phyloP scores from a whole-genome alignment of 2,797 vertebrate species.

The Danio kyathit region DNA sequence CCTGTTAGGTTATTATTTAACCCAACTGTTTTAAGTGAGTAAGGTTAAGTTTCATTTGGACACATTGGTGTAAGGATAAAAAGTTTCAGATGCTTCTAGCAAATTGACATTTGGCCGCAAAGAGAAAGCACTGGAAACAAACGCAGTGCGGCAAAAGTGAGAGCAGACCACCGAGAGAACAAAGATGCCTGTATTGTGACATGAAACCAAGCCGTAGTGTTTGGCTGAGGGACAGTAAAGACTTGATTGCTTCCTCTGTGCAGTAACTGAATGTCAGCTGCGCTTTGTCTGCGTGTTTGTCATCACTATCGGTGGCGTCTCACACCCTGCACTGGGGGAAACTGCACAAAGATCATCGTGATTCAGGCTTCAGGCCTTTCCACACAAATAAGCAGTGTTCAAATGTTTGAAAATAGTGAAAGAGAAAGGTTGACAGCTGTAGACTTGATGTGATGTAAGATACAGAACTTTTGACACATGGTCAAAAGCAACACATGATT shows the following conservation, averaged over 20 bases:
- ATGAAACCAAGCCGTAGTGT: constrained; percentile 53
- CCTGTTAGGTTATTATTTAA: no score
- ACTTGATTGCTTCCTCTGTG: constrained; percentile 45
- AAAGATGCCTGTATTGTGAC: constrained; percentile 59
- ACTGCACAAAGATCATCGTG: constrained; percentile 1
- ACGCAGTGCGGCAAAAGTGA: constrained; percentile 39
- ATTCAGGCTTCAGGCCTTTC: constrained; percentile 26
- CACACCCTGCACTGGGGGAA: constrained; percentile 27
- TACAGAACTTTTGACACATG: neutral
- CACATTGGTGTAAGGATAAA: neutral
- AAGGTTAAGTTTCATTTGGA: constrained; percentile 1
- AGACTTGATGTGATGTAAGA: neutral
- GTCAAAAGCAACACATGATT: constrained; percentile 1
- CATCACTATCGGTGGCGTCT: constrained; percentile 23
- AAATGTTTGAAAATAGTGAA: no score
- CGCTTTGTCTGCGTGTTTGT: constrained; percentile 40
- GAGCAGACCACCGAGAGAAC: constrained; percentile 44
- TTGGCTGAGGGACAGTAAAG: constrained; percentile 48
- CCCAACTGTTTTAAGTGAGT: no score
- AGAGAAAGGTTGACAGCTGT: neutral
- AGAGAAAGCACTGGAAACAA: constrained; percentile 24
- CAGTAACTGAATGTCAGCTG: constrained; percentile 49
- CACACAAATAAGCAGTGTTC: neutral
- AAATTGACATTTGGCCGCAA: constrained; percentile 37
- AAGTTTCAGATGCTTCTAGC: neutral